Evolutionary conservation across 2,113 vertebrate genomes (phyloP), one percentile per base, ranked within the genome.

Genomic region (Thermophis baileyi): DNA sequence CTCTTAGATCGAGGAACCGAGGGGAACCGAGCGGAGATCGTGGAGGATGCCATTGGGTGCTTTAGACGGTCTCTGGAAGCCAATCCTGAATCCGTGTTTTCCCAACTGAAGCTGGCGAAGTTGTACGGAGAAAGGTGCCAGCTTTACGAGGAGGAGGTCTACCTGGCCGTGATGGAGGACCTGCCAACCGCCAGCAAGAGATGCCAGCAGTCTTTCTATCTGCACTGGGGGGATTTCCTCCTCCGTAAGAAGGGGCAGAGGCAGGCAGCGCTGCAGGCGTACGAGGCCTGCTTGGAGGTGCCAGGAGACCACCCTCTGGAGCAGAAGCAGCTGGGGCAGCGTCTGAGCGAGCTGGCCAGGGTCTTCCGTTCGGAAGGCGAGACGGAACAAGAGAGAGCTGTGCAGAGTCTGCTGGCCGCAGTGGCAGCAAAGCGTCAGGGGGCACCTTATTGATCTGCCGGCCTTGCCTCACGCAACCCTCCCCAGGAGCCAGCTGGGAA

Each of bases 321-420:
- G 25, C 9, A 27, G 47, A 4, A 3, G 4, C 35, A 14, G 0
- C 25, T 90, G 89, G 1, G 3, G 18, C 3, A 0, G 0, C 25
- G 49, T 9, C 40, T 93, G 35, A 1, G 0, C 1, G 1, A 16
- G 0, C 49, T 93, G 49, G 85, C 47, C 20, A 6, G 0, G 50
- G 6, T 1, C 40, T 74, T 69, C 16, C 14, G 9, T 46, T 27
- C 4, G 4, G 47, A 74, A 9, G 47, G 53, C 6, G 35, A 57
- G 6, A 25, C 0, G 18, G 30, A 35, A 3, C 27, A 54, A 35
- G 35, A 24, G 35, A 11, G 44, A 6, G 12, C 9, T 9, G 22
- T 24, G 9, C 20, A 0, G 1, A 0, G 1, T 0, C 53, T 85
- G 81, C 4, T 57, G 53, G 0, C 0, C 10, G 0, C 3, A 11